phyloP scores from a whole-genome alignment of 2,888 invertebrate genomes.

The Oligia latruncula region DNA sequence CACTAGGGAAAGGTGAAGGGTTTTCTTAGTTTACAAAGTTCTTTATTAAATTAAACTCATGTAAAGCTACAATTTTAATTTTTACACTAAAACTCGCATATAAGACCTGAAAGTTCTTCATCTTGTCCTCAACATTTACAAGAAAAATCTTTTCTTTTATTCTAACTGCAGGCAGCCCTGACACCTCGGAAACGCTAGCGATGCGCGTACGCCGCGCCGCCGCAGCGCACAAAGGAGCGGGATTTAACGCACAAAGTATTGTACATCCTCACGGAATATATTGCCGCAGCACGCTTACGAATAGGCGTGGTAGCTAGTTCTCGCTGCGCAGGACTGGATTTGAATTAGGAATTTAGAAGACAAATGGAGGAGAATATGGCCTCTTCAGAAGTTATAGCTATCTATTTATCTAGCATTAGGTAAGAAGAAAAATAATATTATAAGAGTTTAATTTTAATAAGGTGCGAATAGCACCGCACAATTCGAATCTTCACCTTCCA shows the following conservation, averaged over 20 bases:
- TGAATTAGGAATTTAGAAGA: conserved; percentile 26
- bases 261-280: conserved; percentile 78
- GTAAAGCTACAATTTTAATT: too few species aligned
- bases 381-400: too few species aligned
- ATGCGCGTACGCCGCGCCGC: conserved; percentile 65
- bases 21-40: too few species aligned
- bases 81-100: background rate
- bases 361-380: background rate
- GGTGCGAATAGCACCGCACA: background rate
- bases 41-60: background rate
- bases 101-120: background rate
- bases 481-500: too few species aligned
- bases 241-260: conserved; percentile 73
- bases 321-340: conserved; percentile 71
- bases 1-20: background rate
- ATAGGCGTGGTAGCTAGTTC: conserved; percentile 75
- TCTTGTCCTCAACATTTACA: background rate
- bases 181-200: conserved; percentile 65
- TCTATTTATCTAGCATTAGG: too few species aligned
- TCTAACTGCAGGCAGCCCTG: conserved; percentile 58
- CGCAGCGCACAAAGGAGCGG: conserved; percentile 74
- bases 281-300: conserved; percentile 74
- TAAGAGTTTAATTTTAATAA: background rate
- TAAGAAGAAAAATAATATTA: background rate
- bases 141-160: conserved; percentile 8